Conservation (phyloP, 2,888 invertebrate genomes). For the Limnephilus auricula region DNA sequence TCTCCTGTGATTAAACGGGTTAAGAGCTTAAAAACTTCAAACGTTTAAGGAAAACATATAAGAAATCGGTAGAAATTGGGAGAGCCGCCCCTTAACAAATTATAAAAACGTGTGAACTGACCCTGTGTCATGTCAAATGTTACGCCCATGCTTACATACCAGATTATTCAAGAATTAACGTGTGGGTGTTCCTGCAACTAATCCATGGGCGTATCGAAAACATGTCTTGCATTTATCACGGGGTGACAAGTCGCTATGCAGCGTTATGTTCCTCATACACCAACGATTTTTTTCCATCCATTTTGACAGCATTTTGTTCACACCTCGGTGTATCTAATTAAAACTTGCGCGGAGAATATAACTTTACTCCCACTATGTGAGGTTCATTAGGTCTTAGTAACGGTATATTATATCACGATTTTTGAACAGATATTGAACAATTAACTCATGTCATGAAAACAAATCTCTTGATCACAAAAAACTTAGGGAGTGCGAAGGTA, state of each 20-base stretch:
- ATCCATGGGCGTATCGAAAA: conserved; percentile 11
- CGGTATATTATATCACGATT: neutral
- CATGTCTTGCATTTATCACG: conserved; percentile 32
- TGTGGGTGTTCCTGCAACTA: neutral
- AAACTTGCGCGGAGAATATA: conserved; percentile 19
- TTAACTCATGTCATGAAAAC: too few relatives aligned
- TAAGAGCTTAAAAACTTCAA: too few relatives aligned
- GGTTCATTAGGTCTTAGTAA: neutral
- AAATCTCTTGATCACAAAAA: too few relatives aligned
- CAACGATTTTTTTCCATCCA: neutral
- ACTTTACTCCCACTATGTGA: conserved; percentile 9
- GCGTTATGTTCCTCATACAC: conserved; percentile 29
- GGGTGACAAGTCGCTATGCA: conserved; percentile 1
- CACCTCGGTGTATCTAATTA: conserved; percentile 31
- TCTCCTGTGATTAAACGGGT: too few relatives aligned
- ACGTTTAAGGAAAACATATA: too few relatives aligned
- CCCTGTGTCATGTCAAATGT: neutral
- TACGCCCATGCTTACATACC: neutral
- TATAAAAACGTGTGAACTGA: neutral
- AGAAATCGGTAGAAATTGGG: too few relatives aligned
- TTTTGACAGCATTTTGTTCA: conserved; percentile 34
- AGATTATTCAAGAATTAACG: neutral
- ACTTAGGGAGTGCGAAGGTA: too few relatives aligned
- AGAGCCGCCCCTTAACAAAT: too few relatives aligned
- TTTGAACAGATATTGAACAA: neutral